These are phyloP conservation scores for Phalanger gymnotis DNA, from an alignment of 2,797 vertebrate genomes.

Conservation along the genomic window DNA sequence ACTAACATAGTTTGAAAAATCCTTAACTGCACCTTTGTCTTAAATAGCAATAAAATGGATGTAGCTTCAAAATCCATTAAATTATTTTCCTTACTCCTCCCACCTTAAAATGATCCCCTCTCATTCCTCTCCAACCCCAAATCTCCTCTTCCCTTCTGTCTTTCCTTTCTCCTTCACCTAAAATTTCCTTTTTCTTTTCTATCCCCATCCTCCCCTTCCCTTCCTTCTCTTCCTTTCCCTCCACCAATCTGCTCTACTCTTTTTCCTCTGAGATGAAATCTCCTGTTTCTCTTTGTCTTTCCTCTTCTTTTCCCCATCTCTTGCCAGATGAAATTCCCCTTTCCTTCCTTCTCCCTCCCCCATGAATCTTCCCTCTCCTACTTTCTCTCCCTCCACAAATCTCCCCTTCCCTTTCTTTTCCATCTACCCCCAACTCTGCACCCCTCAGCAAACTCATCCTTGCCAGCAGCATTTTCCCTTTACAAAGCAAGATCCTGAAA, in stretches of 20 bases:
- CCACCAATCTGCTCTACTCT: not conserved
- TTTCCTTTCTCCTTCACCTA: not conserved
- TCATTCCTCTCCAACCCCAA: not conserved
- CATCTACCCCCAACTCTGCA: not conserved
- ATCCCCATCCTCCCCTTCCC: not conserved
- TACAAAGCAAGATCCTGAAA: constrained; percentile 80
- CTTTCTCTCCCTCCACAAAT: not conserved
- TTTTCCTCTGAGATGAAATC: not conserved
- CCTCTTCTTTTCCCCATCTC: not conserved
- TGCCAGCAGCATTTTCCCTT: constrained; percentile 47
- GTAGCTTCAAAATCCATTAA: not conserved
- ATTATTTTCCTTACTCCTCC: not conserved
- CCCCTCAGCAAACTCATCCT: constrained; percentile 51
- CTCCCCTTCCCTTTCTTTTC: not conserved
- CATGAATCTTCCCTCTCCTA: not conserved
- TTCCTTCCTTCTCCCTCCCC: constrained; percentile 36
- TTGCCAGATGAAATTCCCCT: constrained; percentile 15
- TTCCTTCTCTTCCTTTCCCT: not conserved
- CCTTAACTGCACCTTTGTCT: constrained; percentile 38
- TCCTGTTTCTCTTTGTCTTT: not conserved
- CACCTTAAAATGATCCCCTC: not conserved
- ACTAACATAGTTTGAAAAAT: constrained; percentile 58
- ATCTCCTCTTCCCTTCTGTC: not conserved
- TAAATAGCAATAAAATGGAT: constrained; percentile 55
- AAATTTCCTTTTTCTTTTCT: not conserved